Base-by-base conservation (phyloP, 2,113 vertebrate genomes). In the Hiodon tergisus region DNA sequence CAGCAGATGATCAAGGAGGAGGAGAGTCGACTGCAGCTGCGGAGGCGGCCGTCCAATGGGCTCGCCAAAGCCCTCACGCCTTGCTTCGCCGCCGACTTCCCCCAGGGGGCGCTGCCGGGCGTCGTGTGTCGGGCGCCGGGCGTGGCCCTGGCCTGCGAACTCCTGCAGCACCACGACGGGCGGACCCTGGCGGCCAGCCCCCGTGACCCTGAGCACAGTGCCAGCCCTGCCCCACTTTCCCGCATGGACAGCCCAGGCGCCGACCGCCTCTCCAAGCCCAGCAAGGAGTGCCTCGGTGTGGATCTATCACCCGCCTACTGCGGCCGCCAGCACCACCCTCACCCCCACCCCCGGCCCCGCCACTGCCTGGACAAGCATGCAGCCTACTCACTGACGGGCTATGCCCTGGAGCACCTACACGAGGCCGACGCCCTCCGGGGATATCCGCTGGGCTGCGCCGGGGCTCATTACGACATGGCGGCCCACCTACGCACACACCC, bases 1-100 rank as follows among this genome's bases (percentile, higher is more conserved):
- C 96, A 99, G 85, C 95, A 98, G 86, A 97, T 97, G 94, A 98
- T 98, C 90, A 99, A 99, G 88, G 95, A 98, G 72, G 96, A 99
- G 82, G 95, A 98, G 84, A 95, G 84, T 83, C 90, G 94, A 53
- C 83, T 95, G 68, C 94, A 96, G 81, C 79, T 93, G 63, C 87
- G 87, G 72, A 97, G 96, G 86, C 88, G 84, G 76, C 88, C 92
- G 2, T 87, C 93, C 73, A 97, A 96, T 0, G 94, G 94, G 67
- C 91, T 93, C 8, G 90, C 92, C 68, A 98, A 94, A 84, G 93
- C 91, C 70, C 90, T 94, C 0, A 62, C 90, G 4, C 79, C 92
- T 55, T 95, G 93, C 84, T 97, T 94, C 81, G 80, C 89, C 52
- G 48, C 81, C 0, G 95, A 89, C 77, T 97, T 93, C 75, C 78